phyloP scores from a whole-genome alignment of 2,797 vertebrate genomes.

The Cyclura pinguis region DNA sequence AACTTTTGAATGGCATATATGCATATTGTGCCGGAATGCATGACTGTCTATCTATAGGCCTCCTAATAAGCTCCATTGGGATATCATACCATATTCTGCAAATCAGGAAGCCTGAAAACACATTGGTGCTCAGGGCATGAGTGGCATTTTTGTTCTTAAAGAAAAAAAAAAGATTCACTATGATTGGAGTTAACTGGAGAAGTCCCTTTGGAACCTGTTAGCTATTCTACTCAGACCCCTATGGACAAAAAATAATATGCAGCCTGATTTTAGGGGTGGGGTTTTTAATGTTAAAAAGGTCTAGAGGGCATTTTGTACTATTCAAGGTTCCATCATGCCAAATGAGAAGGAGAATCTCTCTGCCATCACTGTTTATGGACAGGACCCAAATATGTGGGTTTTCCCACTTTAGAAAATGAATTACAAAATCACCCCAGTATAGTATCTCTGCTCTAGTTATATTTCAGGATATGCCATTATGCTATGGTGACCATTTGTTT shows the following conservation, averaged over 20 bases:
- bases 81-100: neutral
- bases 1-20: slow-evolving; percentile 53
- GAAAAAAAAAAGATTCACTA: slow-evolving; percentile 68
- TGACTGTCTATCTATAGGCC: slow-evolving; percentile 64
- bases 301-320: slow-evolving; percentile 68
- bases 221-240: slow-evolving; percentile 69
- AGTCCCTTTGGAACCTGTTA: slow-evolving; percentile 78
- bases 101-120: slow-evolving; percentile 61
- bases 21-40: slow-evolving; percentile 37
- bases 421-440: neutral
- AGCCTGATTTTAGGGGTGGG: slow-evolving; percentile 59
- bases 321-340: slow-evolving; percentile 50
- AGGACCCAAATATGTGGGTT: slow-evolving; percentile 31
- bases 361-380: neutral
- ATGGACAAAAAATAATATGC: slow-evolving; percentile 52
- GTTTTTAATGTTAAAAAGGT: neutral
- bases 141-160: slow-evolving; percentile 61
- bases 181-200: slow-evolving; percentile 73
- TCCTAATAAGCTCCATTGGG: slow-evolving; percentile 79
- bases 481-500: neutral
- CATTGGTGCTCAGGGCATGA: slow-evolving; percentile 68
- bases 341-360: slow-evolving; percentile 18
- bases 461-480: neutral
- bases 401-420: slow-evolving; percentile 24
- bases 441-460: neutral